phyloP scores from a whole-genome alignment of 2,113 vertebrate genomes.

The Misgurnus mizolepis region DNA sequence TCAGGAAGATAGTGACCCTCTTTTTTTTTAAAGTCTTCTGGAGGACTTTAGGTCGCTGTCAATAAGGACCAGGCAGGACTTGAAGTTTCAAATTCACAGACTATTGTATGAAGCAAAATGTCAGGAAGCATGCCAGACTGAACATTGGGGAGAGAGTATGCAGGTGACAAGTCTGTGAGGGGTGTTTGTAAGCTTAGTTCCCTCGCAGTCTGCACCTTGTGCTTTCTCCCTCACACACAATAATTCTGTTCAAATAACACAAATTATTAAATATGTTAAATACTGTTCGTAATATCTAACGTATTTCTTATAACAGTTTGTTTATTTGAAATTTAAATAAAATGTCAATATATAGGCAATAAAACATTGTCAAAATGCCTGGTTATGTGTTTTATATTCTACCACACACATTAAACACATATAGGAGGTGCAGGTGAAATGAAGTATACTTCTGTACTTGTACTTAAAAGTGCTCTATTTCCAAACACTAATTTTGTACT shows the following conservation, averaged over 20 bases:
- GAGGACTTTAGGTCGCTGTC: not conserved
- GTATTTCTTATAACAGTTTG: not conserved
- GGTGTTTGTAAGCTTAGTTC: not conserved
- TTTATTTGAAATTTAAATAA: too few relatives aligned
- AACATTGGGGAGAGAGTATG: not conserved
- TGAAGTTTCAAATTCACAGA: too few relatives aligned
- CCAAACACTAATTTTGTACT: too few relatives aligned
- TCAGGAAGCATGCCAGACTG: not conserved
- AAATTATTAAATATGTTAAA: not conserved
- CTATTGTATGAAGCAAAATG: not conserved
- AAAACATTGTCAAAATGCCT: too few relatives aligned
- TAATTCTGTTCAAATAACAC: not conserved
- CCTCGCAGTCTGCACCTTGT: conserved; percentile 1
- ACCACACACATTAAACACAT: too few relatives aligned
- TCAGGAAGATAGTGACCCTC: not conserved
- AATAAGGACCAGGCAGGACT: too few relatives aligned
- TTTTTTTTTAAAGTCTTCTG: not conserved
- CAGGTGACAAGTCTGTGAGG: conserved; percentile 15
- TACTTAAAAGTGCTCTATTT: too few relatives aligned
- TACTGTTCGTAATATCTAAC: not conserved
- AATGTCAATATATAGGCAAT: too few relatives aligned
- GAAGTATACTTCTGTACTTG: too few relatives aligned
- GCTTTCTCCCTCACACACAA: not conserved
- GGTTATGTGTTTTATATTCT: too few relatives aligned
- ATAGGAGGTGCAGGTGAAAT: too few relatives aligned